phyloP scores from a whole-genome alignment of 1,140 invertebrate genomes.

The Drosophila ercepeae region DNA sequence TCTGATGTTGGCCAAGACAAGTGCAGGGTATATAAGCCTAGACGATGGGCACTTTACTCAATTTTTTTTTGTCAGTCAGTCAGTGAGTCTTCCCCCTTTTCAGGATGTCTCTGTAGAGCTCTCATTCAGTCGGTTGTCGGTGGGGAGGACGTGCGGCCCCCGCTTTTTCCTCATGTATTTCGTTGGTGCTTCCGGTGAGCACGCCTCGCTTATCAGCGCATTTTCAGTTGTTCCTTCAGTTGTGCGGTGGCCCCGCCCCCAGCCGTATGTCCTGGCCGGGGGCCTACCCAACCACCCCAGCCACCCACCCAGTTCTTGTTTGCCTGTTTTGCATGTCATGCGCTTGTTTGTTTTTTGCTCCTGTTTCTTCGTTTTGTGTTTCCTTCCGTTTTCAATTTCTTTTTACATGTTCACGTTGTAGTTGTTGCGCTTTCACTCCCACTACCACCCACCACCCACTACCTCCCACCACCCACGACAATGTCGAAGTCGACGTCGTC shows the following conservation, averaged over 20 bases:
- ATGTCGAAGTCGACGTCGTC: too few species aligned
- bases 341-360: slow-evolving; percentile 75
- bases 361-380: slow-evolving; percentile 51
- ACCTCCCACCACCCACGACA: background rate
- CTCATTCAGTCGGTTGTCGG: slow-evolving; percentile 1
- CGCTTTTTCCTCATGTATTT: slow-evolving; percentile 13
- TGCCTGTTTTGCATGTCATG: slow-evolving; percentile 77
- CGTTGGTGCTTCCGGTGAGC: slow-evolving; percentile 57
- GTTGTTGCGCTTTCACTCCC: slow-evolving; percentile 1
- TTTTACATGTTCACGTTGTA: slow-evolving; percentile 46
- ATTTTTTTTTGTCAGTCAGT: slow-evolving; percentile 41
- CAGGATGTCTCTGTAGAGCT: slow-evolving; percentile 8
- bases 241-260: slow-evolving; percentile 2
- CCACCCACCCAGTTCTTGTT: slow-evolving; percentile 6
- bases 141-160: background rate
- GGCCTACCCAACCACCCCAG: background rate
- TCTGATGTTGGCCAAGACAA: background rate
- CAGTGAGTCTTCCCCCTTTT: too few species aligned
- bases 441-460: background rate
- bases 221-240: slow-evolving; percentile 58
- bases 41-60: slow-evolving; percentile 32
- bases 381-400: slow-evolving; percentile 80
- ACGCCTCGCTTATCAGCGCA: slow-evolving; percentile 75
- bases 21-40: slow-evolving; percentile 16
- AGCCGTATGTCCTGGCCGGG: background rate